Evolutionary conservation across 2,113 vertebrate species (phyloP).

Genomic region (Sinocyclocheilus anophthalmus): DNA sequence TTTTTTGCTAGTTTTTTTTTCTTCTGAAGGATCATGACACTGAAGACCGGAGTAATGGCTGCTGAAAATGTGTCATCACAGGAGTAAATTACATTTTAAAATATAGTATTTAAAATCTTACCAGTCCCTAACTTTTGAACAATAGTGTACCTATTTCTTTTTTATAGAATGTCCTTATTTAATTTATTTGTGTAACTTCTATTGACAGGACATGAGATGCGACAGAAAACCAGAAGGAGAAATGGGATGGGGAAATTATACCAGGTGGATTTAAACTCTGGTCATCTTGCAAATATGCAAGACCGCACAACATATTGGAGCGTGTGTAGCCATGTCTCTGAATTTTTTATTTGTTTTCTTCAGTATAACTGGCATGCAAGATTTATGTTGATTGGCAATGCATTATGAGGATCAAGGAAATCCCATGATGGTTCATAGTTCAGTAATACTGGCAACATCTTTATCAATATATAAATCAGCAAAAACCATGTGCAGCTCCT

Average conservation of each 20-base stretch:
- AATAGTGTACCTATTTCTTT: not conserved
- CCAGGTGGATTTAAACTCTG: not conserved
- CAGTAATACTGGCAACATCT: not conserved
- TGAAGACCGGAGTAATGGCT: not conserved
- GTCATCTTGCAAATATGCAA: not conserved
- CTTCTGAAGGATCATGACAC: not conserved
- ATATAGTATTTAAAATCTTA: not conserved
- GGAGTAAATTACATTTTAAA: too few species aligned
- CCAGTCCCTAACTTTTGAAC: not conserved
- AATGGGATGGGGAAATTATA: not conserved
- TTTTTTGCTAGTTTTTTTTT: too few species aligned
- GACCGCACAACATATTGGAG: not conserved
- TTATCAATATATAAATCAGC: not conserved
- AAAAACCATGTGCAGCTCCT: not conserved
- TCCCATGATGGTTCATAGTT: not conserved
- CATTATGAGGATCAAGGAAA: slow-evolving; percentile 6
- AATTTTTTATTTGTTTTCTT: slow-evolving; percentile 19
- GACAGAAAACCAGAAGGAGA: not conserved
- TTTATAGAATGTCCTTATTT: not conserved
- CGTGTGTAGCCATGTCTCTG: not conserved
- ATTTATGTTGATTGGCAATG: slow-evolving; percentile 26
- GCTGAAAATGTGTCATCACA: not conserved
- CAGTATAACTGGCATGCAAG: not conserved
- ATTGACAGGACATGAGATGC: not conserved
- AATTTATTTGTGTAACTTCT: not conserved